phyloP scores from a whole-genome alignment of 2,888 invertebrate genomes.

The Drosophila subsilvestris region DNA sequence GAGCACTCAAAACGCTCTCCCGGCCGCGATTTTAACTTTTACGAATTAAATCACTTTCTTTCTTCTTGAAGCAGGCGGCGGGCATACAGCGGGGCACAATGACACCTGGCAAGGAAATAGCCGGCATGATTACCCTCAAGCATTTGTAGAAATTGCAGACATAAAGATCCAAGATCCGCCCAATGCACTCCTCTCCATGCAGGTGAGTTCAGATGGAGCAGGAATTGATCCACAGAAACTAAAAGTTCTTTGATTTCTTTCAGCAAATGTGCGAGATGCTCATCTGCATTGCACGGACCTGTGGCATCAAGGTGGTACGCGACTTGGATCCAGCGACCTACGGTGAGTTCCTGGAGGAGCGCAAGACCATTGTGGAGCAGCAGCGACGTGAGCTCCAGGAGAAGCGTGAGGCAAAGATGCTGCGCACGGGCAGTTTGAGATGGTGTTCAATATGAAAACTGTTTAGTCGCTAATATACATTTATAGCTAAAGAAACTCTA shows the following conservation, averaged over 20 bases:
- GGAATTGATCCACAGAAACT: background rate
- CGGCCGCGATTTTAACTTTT: no score
- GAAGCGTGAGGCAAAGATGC: conserved; percentile 94
- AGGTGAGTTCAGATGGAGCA: conserved; percentile 57
- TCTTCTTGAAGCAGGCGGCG: conserved; percentile 96
- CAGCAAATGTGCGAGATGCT: conserved; percentile 92
- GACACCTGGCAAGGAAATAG: conserved; percentile 88
- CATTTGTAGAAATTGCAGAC: conserved; percentile 99
- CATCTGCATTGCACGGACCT: conserved; percentile 90
- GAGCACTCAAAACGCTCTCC: no score
- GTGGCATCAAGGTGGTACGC: conserved; percentile 93
- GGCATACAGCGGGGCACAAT: conserved; percentile 94
- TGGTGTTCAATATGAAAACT: conserved; percentile 14
- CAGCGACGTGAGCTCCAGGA: conserved; percentile 92
- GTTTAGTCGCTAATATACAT: conserved; percentile 61
- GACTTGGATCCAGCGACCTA: conserved; percentile 92
- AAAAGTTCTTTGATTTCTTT: background rate
- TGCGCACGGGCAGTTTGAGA: conserved; percentile 88
- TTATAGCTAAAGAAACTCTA: conserved; percentile 59
- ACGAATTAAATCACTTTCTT: no score
- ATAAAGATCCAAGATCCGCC: conserved; percentile 96
- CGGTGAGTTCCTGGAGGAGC: conserved; percentile 90
- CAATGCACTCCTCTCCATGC: conserved; percentile 82
- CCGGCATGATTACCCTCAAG: conserved; percentile 96
- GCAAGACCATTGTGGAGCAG: conserved; percentile 88